phyloP scores from a whole-genome alignment of 1,140 invertebrate species.

The Scaptodrosophila lebanonensis region DNA sequence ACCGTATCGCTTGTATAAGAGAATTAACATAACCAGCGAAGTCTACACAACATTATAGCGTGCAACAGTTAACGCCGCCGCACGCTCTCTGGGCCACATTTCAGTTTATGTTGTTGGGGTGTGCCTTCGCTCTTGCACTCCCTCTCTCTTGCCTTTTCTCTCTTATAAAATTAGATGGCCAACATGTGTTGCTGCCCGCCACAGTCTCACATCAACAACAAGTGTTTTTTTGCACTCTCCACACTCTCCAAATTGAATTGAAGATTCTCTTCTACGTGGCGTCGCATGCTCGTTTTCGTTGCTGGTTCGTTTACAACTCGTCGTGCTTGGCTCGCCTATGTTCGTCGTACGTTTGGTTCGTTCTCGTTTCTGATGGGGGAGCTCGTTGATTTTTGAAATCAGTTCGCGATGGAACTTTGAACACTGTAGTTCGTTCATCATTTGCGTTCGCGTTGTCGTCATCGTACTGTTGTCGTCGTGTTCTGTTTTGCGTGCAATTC shows the following conservation, averaged over 20 bases:
- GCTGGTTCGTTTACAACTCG: neutral
- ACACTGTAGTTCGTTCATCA: conserved; percentile 67
- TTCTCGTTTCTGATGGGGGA: conserved; percentile 13
- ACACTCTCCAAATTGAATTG: conserved; percentile 12
- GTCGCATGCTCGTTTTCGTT: conserved; percentile 17
- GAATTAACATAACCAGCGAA: no score
- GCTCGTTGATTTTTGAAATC: conserved; percentile 34
- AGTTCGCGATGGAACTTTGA: conserved; percentile 76
- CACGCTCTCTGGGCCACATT: conserved; percentile 18
- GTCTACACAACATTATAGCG: conserved; percentile 29
- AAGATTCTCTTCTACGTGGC: neutral
- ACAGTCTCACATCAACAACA: conserved; percentile 55
- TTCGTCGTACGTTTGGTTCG: conserved; percentile 15
- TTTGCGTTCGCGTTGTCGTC: conserved; percentile 39
- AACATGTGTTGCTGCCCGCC: conserved; percentile 28
- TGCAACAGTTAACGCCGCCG: conserved; percentile 52
- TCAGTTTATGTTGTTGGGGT: neutral
- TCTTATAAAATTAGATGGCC: conserved; percentile 2
- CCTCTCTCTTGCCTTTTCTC: neutral
- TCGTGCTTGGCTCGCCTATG: conserved; percentile 10
- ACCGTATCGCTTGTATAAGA: no score
- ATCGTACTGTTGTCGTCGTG: conserved; percentile 16
- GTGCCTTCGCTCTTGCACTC: neutral
- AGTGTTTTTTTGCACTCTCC: conserved; percentile 50
- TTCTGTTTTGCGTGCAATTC: neutral